A percentile compares a stretch with the other conserved stretches of the same genome.
These are phyloP conservation scores for Suillia variegata DNA, from an alignment of 2,888 invertebrate genomes.

Conservation along the genomic window DNA sequence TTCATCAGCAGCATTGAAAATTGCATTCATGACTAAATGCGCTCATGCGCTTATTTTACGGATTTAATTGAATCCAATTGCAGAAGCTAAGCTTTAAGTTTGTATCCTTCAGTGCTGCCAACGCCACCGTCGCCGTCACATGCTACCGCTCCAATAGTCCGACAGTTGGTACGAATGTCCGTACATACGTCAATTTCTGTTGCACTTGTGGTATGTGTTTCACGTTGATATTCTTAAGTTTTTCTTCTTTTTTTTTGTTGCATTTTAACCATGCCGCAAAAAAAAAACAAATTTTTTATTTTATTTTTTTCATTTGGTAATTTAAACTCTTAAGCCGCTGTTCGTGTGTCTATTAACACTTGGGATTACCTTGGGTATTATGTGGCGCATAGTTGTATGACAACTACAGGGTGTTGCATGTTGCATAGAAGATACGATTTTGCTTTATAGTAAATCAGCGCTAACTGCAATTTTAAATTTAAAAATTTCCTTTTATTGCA, in stretches of 20 bases:
- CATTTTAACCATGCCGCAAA: too few species aligned
- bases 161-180: neutral
- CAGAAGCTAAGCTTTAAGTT: too few species aligned
- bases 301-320: neutral
- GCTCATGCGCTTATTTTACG: neutral
- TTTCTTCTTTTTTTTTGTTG: neutral
- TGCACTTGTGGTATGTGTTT: neutral
- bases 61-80: too few species aligned
- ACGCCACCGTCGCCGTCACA: too few species aligned
- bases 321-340: neutral
- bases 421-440: neutral
- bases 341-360: constrained; percentile 1
- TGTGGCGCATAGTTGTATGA: neutral
- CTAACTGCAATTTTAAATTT: too few species aligned
- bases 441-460: too few species aligned
- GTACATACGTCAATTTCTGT: neutral
- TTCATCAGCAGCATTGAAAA: neutral
- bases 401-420: neutral
- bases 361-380: neutral
- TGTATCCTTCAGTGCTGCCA: too few species aligned
- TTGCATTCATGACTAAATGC: neutral
- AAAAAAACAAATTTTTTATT: too few species aligned
- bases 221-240: neutral
- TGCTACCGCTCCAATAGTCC: too few species aligned
- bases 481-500: too few species aligned